Base-by-base conservation (phyloP, 2,113 vertebrate genomes). In the Hiodon tergisus region DNA sequence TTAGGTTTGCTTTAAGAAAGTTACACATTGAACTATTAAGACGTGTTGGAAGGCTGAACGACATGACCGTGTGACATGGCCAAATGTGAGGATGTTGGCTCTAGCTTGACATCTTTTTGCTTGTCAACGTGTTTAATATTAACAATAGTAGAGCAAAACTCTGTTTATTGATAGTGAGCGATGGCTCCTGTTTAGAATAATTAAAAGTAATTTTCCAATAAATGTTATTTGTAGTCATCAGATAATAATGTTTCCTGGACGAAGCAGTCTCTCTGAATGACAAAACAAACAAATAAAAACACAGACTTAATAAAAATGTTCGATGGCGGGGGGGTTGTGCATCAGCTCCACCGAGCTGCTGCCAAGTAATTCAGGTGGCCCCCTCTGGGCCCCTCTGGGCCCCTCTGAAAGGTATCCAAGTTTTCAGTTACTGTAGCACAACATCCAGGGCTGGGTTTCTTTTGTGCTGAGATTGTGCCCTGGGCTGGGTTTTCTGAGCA, bases 261-360 rank as follows among this genome's bases (percentile, higher is more conserved):
- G 71, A 75, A 82, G 77, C 78, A 76, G 72, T 78, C 66, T 31
- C 57, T 79, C 55, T 79, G 83, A 82, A 86, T 85, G 78, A 81
- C 80, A 82, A 31, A 31, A 31, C 31, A 31, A 31, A 31, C 31
- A 31, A 0, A 31, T 31, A 31, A 31, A 31, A 31, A 31, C 31
- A 83, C 79, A 78, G 80, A 79, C 78, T 80, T 77, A 59, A 78
- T 77, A 72, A 80, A 78, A 65, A 80, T 68, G 76, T 80, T 83
- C 74, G 67, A 79, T 82, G 77, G 31, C 31, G 31, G 31, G 31
- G 31, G 80, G 79, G 74, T 75, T 17, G 46, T 4, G 13, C 67
- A 58, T 71, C 76, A 78, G 70, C 31, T 69, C 77, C 76, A 81
- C 83, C 31, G 80, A 76, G 76, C 66, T 6, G 51, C 2, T 80